Conservation (phyloP, 2,113 vertebrate genomes). For the Chaetodon trifascialis region DNA sequence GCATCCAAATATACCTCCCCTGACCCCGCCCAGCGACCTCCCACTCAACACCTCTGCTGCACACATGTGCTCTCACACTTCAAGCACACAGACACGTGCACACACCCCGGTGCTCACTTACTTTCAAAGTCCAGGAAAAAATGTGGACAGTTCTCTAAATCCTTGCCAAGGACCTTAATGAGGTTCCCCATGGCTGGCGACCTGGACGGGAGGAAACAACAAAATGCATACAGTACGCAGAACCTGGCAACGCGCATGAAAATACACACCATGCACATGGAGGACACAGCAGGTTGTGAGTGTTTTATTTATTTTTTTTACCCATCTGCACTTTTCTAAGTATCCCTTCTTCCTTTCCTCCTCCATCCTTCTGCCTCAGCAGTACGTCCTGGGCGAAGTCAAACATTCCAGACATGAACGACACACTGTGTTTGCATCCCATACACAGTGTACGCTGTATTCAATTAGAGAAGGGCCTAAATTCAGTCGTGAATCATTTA, state of each 20-base stretch:
- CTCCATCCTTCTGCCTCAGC: conserved; percentile 46
- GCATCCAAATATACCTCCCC: conserved; percentile 40
- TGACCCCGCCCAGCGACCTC: conserved; percentile 43
- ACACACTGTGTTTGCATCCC: conserved; percentile 56
- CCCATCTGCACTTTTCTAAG: conserved; percentile 60
- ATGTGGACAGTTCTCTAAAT: conserved; percentile 99
- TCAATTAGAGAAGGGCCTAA: conserved; percentile 49
- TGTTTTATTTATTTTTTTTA: conserved; percentile 40
- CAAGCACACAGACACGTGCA: conserved; percentile 72
- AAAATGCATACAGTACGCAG: conserved; percentile 83
- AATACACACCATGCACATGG: conserved; percentile 59
- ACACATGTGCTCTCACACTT: conserved; percentile 57
- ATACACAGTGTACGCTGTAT: conserved; percentile 46
- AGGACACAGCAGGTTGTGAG: conserved; percentile 54
- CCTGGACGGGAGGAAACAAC: conserved; percentile 90
- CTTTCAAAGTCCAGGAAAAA: conserved; percentile 99
- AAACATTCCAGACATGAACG: conserved; percentile 39
- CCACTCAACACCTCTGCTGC: conserved; percentile 61
- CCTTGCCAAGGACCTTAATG: conserved; percentile 98
- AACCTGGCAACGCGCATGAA: conserved; percentile 62
- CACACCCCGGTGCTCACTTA: conserved; percentile 86
- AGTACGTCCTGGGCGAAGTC: conserved; percentile 51
- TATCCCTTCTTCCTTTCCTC: conserved; percentile 8
- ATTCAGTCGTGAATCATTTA: conserved; percentile 67
- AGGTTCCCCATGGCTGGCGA: conserved; percentile 97